phyloP scores from a whole-genome alignment of 1,140 invertebrate genomes.

The Pseudomyrmex flavicornis region DNA sequence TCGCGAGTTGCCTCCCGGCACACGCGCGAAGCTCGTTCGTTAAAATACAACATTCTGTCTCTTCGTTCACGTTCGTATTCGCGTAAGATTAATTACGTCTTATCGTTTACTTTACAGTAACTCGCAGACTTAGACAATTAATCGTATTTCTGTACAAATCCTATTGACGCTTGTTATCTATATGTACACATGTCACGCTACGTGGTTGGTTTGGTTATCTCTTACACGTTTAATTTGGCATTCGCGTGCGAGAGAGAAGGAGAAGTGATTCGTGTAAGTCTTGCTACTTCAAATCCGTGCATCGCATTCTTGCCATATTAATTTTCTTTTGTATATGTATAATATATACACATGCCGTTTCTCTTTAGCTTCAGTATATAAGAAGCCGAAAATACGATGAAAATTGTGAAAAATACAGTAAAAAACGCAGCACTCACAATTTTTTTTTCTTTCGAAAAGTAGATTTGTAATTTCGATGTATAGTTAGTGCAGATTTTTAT shows the following conservation, averaged over 20 bases:
- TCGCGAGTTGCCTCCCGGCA: constrained; percentile 72
- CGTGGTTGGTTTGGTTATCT: constrained; percentile 36
- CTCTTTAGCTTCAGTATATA: constrained; percentile 2
- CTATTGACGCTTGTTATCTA: constrained; percentile 75
- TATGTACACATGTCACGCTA: constrained; percentile 74
- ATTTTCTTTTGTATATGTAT: constrained; percentile 58
- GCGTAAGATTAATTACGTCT: constrained; percentile 64
- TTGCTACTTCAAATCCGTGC: constrained; percentile 74
- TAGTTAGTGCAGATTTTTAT: neutral
- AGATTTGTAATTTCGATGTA: constrained; percentile 1
- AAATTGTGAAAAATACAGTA: neutral
- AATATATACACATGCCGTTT: constrained; percentile 64
- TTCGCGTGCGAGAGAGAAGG: constrained; percentile 63
- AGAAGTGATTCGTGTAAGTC: constrained; percentile 48
- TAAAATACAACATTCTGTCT: constrained; percentile 80
- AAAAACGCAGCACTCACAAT: neutral
- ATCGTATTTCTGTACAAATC: constrained; percentile 82
- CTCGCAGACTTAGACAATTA: constrained; percentile 65
- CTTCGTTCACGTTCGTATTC: constrained; percentile 70
- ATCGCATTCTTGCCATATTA: constrained; percentile 63
- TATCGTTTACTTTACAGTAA: constrained; percentile 67
- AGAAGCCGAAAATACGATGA: neutral
- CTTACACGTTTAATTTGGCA: constrained; percentile 73
- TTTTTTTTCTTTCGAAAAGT: neutral
- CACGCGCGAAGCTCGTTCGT: constrained; percentile 80